Base-by-base conservation (phyloP, 2,113 vertebrate species). In the Sinocyclocheilus anophthalmus region DNA sequence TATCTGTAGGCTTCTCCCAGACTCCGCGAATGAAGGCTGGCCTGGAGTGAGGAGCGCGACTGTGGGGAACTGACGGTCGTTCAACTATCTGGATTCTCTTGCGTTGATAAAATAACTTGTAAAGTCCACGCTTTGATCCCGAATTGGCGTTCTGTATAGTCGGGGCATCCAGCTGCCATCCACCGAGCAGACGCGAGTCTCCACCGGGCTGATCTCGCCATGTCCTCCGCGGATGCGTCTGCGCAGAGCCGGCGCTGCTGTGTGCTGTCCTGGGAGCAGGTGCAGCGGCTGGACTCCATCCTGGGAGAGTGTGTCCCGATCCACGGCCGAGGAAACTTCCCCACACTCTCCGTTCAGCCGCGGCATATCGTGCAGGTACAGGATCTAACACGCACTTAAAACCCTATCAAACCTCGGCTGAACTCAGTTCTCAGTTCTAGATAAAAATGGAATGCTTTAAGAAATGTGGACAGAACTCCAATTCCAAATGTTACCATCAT, bases 301-400 rank as follows among this genome's bases (percentile, higher is more conserved):
- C 96, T 98, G 83, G 95, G 94, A 0, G 96, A 98, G 85, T 95
- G 96, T 16, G 95, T 99, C 12, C 97, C 97, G 88, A 97, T 98
- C 90, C 97, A 99, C 93, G 97, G 97, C 80, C 95, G 97, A 3
- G 97, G 97, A 0, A 98, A 97, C 93, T 98, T 98, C 95, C 97
- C 97, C 69, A 99, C 97, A 59, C 95, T 99, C 80, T 96, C 96
- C 14, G 95, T 98, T 88, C 94, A 95, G 89, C 97, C 97, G 1
- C 93, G 96, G 67, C 96, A 96, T 88, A 96, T 89, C 33, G 88
- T 89, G 42, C 88, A 89, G 88, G 88, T 89, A 24, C 12, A 33
- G 20, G 4, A 12, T 26, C 63, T 14, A 22, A 55, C 14, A 2
- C 0, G 22, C 22, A 30, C 22, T 57, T 42, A 26, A 37, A 3